Evolutionary conservation across 2,888 invertebrate genomes (phyloP).

Genomic region (Zelleria hepariella): DNA sequence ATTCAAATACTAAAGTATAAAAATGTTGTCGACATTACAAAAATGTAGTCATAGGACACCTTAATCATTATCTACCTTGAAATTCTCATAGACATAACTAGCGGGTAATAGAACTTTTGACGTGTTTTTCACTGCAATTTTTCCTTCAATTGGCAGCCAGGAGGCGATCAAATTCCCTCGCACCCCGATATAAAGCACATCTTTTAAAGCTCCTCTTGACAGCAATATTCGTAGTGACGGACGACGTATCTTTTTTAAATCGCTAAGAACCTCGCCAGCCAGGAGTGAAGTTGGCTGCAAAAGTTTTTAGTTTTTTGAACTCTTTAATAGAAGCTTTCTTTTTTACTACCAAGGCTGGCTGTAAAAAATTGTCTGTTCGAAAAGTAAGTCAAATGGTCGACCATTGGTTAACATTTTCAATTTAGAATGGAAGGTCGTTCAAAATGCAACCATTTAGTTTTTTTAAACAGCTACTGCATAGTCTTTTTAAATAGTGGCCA

Average conservation of each 20-base stretch:
- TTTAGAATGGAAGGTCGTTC: neutral
- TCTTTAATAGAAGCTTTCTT: neutral
- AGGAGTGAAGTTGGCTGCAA: neutral
- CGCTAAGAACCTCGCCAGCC: neutral
- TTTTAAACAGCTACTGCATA: neutral
- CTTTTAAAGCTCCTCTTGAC: neutral
- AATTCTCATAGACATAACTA: neutral
- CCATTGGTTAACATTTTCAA: neutral
- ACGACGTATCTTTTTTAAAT: neutral
- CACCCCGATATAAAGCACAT: neutral
- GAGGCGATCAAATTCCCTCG: neutral
- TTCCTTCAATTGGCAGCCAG: neutral
- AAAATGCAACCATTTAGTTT: neutral
- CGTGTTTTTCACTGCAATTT: neutral
- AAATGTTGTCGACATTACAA: no score
- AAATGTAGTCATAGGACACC: no score
- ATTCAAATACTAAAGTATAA: no score
- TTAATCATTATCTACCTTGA: no score
- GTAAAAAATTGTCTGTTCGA: no score
- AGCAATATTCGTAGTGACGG: neutral
- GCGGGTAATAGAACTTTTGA: neutral
- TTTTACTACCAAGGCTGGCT: no score
- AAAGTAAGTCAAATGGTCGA: no score
- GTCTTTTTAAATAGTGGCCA: conserved; percentile 7
- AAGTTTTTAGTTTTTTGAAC: neutral